Evolutionary conservation across 2,888 invertebrate species (phyloP), one percentile per base, ranked within the genome.

Genomic region (Acanthosepion esculentum): DNA sequence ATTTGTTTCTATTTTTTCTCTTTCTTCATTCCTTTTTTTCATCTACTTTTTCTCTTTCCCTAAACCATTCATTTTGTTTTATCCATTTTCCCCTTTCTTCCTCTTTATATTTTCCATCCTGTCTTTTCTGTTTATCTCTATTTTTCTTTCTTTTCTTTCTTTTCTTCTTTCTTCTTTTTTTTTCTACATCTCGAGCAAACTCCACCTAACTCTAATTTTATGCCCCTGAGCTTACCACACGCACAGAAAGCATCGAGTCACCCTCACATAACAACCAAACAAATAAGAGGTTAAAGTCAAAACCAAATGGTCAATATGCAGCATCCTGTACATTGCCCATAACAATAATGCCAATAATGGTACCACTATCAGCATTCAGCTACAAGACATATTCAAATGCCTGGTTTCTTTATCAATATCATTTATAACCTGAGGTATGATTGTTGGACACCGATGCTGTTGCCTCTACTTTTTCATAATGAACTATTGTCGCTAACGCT

Each of bases 331-430:
- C 78, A 29, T n/a, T n/a, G 78, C n/a, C 78, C 78, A 78, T 78
- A 78, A 78, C 78, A 78, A 78, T 78, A 78, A 78, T 78, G 78
- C 78, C 78, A 78, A 78, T 78, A 78, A 78, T 78, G 78, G 78
- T 78, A 18, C 78, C 78, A 78, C 78, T n/a, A 78, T 78, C 78
- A 78, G 78, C 78, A 29, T 29, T 29, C 78, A 12, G 15, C 78
- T 78, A 78, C 29, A 78, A 78, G 78, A 78, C 78, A 78, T 78
- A 78, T 78, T 78, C n/a, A 78, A 78, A 78, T 78, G 78, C n/a
- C 8, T n/a, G 10, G 18, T 78, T 78, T 78, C 78, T 78, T 78
- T 78, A 78, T 78, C 78, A 29, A 78, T 78, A 78, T 78, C 78
- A 78, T 78, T 78, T 78, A 29, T 78, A 78, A 78, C 78, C 29